Conservation (phyloP, 23 tunicate species). For the Ascidia mentula region DNA sequence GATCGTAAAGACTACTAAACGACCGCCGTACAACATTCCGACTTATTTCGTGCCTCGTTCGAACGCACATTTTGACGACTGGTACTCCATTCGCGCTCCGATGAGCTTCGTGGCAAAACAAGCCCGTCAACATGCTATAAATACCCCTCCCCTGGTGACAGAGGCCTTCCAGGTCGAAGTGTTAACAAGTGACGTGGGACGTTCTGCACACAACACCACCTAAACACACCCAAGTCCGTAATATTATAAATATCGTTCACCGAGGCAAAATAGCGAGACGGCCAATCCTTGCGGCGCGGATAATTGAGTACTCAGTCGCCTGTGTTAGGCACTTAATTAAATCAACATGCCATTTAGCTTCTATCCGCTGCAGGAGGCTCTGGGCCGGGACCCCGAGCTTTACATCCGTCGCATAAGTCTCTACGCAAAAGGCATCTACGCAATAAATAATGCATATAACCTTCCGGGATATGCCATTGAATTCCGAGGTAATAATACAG, state of each 20-base stretch:
- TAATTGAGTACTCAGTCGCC: background rate
- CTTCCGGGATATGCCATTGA: too few species aligned
- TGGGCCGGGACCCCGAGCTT: background rate
- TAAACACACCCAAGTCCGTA: constrained; percentile 7
- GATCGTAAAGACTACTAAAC: background rate
- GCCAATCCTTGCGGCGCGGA: background rate
- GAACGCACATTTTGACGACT: background rate
- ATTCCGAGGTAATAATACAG: too few species aligned
- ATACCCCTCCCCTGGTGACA: background rate
- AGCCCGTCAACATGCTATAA: background rate
- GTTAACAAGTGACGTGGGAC: background rate
- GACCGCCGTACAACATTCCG: background rate
- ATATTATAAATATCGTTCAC: background rate
- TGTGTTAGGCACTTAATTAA: background rate
- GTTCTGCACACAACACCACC: background rate
- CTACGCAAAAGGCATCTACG: background rate
- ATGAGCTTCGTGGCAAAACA: too few species aligned
- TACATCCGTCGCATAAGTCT: background rate
- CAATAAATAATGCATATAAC: background rate
- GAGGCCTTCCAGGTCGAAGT: background rate
- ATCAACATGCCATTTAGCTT: constrained; percentile 8
- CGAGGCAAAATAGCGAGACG: background rate
- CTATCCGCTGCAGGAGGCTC: background rate
- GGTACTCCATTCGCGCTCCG: too few species aligned
- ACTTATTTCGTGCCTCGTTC: background rate